Evolutionary conservation across 2,888 invertebrate genomes (phyloP).

Genomic region (Acleris laterana): DNA sequence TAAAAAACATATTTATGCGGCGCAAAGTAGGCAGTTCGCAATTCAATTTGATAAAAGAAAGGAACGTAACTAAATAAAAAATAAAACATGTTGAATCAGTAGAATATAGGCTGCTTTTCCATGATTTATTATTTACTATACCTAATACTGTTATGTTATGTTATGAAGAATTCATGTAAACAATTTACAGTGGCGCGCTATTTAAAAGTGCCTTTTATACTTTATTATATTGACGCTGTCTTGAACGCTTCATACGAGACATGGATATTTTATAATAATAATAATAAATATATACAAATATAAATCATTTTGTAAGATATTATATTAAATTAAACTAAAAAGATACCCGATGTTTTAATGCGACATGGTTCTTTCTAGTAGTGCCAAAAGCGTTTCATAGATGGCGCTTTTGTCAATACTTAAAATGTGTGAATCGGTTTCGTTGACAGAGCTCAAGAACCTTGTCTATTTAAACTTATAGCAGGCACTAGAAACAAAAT

Average conservation of each 20-base stretch:
- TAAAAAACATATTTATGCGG: no score
- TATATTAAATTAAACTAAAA: neutral
- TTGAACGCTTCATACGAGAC: neutral
- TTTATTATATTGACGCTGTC: neutral
- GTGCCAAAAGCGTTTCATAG: slow-evolving; percentile 4
- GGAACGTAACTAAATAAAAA: no score
- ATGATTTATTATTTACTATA: no score
- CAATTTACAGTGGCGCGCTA: neutral
- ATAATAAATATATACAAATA: neutral
- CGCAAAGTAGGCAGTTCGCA: no score
- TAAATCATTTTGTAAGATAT: neutral
- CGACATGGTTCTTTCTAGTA: slow-evolving; percentile 13
- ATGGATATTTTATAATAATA: neutral
- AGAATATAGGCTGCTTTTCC: no score
- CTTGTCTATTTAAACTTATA: no score
- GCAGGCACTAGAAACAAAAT: no score
- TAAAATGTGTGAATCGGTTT: no score
- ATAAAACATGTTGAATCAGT: no score
- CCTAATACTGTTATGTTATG: neutral
- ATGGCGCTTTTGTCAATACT: slow-evolving; percentile 16
- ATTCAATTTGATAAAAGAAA: no score
- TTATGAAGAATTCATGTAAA: neutral
- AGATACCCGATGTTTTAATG: neutral
- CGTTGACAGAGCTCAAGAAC: no score
- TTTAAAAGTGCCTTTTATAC: neutral